Evolutionary conservation across 2,113 vertebrate species (phyloP).

Genomic region (Tachycineta bicolor): DNA sequence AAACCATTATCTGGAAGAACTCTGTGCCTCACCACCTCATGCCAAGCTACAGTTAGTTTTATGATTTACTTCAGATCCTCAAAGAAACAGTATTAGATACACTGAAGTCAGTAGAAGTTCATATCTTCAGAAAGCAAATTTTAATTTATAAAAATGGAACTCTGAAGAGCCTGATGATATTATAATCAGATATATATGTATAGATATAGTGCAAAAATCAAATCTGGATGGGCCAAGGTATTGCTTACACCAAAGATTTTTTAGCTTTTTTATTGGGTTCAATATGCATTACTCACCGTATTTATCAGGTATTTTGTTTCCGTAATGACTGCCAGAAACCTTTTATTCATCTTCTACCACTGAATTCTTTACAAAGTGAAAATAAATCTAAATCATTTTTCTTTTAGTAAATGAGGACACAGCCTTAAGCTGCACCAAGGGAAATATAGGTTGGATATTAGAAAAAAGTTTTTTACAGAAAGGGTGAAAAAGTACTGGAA

Average conservation of each 20-base stretch:
- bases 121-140: background rate
- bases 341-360: background rate
- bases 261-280: background rate
- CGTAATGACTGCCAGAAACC: background rate
- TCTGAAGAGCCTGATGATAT: background rate
- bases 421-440: background rate
- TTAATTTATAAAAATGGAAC: background rate
- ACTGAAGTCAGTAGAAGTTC: background rate
- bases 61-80: background rate
- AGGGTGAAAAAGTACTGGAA: background rate
- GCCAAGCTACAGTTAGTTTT: background rate
- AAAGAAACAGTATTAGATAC: background rate
- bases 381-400: background rate
- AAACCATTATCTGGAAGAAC: background rate
- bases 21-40: background rate
- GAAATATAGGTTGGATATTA: background rate
- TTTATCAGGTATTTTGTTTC: background rate
- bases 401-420: background rate
- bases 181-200: background rate
- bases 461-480: background rate
- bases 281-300: background rate
- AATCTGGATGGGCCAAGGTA: background rate
- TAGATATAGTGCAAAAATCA: background rate
- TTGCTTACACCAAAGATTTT: background rate
- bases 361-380: background rate